Evolutionary conservation across 2,888 invertebrate genomes (phyloP), one percentile per base, ranked within the genome.

Genomic region (Meteorus colon): DNA sequence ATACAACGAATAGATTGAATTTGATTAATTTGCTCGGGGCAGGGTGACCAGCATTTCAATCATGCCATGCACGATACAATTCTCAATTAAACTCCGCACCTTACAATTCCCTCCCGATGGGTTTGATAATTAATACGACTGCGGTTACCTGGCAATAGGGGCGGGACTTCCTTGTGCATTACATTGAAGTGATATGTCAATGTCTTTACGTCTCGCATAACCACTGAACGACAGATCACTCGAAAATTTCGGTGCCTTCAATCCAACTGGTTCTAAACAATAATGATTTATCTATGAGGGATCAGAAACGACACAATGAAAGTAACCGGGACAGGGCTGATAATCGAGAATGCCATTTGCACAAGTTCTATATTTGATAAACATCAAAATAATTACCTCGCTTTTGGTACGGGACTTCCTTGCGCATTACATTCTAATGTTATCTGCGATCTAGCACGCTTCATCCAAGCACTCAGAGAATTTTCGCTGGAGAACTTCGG

Each of bases 121-220:
- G 29, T 24, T 60, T 4, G 4, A 65, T 65, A 65, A 65, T 65
- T 37, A 37, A 65, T 65, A n/a, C 31, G 16, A 65, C 65, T 24
- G 10, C 41, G 41, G 41, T 91, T 92, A 94, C 94, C 94, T 93
- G 91, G 92, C 93, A 82, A 91, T 86, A 51, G 94, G 94, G 76
- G 93, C 92, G 68, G 94, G 95, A 91, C 91, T 94, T 74, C 93
- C 94, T 89, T 94, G 94, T 80, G 94, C 94, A 90, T 93, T 83
- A 86, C 88, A 82, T 83, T 86, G 75, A 84, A 87, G 78, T 83
- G 86, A 81, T 87, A 88, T 83, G 81, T 86, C 80, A 86, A 86
- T 78, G 83, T 85, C 80, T 87, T 86, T 79, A 81, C 88, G 86
- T 85, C 89, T 83, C 80, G 91, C 88, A 86, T 93, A 94, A 66